Evolutionary conservation across 1,140 invertebrate species (phyloP), one percentile per base, ranked within the genome.

Genomic region (Hyles euphorbiae): DNA sequence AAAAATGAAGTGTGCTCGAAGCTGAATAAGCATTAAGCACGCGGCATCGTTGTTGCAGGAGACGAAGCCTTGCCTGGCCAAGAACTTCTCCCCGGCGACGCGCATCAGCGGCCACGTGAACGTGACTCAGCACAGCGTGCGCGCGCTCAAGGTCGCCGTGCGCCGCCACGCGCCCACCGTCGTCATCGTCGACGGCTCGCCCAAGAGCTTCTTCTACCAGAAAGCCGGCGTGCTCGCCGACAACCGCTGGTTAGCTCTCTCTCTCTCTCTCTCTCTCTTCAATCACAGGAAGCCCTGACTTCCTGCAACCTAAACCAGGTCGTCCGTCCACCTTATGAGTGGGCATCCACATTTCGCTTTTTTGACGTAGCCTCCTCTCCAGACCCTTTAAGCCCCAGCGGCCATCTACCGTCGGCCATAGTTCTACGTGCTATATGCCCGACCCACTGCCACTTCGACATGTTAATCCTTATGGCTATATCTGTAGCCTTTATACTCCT

Each of bases 131-230:
- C 11, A 6, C 54, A 47, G 46, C 44, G 54, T 48, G 45, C 44
- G 44, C 9, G 54, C 56, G n/a, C 5, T 51, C 2, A 61, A 81
- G 82, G 61, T 80, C 33, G 77, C 83, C 6, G 83, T 86, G 22
- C 60, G 61, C 5, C 55, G 60, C n/a, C 76, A 82, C 62, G 73
- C 76, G 5, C 83, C 83, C 1, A 68, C 68, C 0, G 81, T 86
- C 12, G 79, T 86, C 2, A 72, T 83, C 11, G 58, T 86, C 7
- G 76, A 83, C 59, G 76, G 64, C 2, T 57, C 59, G 5, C 57
- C 68, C 36, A 77, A 83, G 54, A 77, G 74, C 46, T 81, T 86
- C 59, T 52, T 73, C 9, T 65, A 65, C 22, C 75, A 82, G 70
- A 81, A 72, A 50, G 61, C 60, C 4, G 83, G 83, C 4, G 79